Base-by-base conservation (phyloP, 2,888 invertebrate genomes). In the Drosophila barbarae region DNA sequence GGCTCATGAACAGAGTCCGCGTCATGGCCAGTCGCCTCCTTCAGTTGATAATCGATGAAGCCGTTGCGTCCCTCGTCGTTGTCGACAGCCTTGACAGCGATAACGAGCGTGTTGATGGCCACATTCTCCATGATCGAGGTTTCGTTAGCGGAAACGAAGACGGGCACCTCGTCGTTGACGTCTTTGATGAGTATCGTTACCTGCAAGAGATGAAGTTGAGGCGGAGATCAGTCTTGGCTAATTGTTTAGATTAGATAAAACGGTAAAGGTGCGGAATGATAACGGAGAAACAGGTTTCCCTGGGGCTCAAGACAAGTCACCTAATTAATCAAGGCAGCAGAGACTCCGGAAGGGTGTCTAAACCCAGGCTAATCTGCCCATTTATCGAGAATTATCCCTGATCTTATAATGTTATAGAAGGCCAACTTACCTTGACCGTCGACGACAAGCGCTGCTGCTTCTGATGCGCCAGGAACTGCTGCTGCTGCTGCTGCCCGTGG, bases 41-140 rank as follows among this genome's bases (percentile, higher is more conserved):
- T 47, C 2, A 97, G 91, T 68, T 93, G 93, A 88, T 97, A 97
- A 88, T 97, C 97, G 64, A 97, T 95, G 86, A 95, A 95, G 60
- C 96, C 96, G 90, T 97, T 97, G 72, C 95, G 92, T 32, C 96
- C 97, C 90, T 97, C 97, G 89, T 97, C 97, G 86, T 93, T 93
- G 89, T 97, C 97, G 26, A 95, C 89, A 2, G 97, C 97, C 90
- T 96, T 96, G 67, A 97, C 93, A 10, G 95, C 95, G 93, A 96
- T 95, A 28, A 97, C 93, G 39, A 97, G 94, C 3, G 96, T 95
- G 87, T 96, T 96, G 41, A 93, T 89, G 12, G 96, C 94, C 67
- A 95, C 94, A 89, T 97, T 97, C 90, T 97, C 97, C 66, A 93
- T 91, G 15, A 97, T 93, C 36, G 93, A 90, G 34, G 96, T 95